Conservation (phyloP, 2,797 vertebrate genomes). For the Rhynchonycteris naso region DNA sequence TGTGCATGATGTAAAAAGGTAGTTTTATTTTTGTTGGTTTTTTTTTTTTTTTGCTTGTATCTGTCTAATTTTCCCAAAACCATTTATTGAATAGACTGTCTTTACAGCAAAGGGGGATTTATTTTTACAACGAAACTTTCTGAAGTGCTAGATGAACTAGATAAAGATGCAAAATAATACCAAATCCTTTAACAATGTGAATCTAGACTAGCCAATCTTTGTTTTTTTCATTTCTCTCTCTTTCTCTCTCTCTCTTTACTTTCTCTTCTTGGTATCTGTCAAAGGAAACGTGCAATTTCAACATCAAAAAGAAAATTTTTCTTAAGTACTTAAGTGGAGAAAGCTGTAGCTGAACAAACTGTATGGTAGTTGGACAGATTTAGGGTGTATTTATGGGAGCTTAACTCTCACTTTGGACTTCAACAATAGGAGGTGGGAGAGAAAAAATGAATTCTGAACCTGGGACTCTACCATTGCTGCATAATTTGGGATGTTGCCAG, state of each 20-base stretch:
- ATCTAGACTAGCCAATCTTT: neutral
- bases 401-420: neutral
- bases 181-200: neutral
- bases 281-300: slow-evolving; percentile 25
- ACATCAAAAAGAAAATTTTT: neutral
- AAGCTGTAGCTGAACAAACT: neutral
- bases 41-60: neutral
- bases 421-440: neutral
- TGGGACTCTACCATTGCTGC: neutral
- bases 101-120: neutral
- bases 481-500: neutral
- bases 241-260: neutral
- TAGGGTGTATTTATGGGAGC: neutral
- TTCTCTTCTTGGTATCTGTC: neutral
- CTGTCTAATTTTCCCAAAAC: neutral
- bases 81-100: neutral
- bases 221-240: neutral
- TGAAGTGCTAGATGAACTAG: neutral
- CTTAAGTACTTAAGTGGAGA: neutral
- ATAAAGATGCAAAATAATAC: neutral
- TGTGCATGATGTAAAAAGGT: neutral
- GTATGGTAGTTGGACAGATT: neutral
- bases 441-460: neutral
- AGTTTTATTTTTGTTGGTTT: no score
- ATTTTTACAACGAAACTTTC: slow-evolving; percentile 16